Evolutionary conservation across 2,113 vertebrate genomes (phyloP), one percentile per base, ranked within the genome.

Genomic region (Alouatta palliata): DNA sequence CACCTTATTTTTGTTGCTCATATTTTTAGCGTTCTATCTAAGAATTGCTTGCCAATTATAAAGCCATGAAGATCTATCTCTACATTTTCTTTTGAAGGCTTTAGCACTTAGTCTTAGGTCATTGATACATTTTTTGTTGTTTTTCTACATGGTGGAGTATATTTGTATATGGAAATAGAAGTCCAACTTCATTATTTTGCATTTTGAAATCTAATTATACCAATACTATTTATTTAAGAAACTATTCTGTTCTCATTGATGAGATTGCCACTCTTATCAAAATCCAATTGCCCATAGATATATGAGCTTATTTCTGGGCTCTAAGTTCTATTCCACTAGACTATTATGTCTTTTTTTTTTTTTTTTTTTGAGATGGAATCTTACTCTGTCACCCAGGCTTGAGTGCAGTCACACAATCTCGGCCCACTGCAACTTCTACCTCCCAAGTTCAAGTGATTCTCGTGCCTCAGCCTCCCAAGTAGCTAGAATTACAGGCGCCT

Each of bases 381-480:
- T 30, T 5, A 0, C 61, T 64, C 27, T 30, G 11, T 64, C 27
- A 27, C 61, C 27, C 61, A 64, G 61, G 27, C 27, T 64, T 11
- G 11, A 64, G 61, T 30, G 10, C 11, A 30, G 5, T 30, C 10
- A 5, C 4, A 0, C 12, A 2, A 30, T 13, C 58, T 30, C 0
- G 10, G 58, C 58, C 12, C 58, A 61, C 11, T 30, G 25, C 25
- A 61, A 61, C 58, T 5, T 61, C 58, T 5, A 27, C 11, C 25
- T 61, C 58, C 25, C 25, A 27, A 5, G 25, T 61, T 61, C 58
- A 30, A 61, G 58, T 27, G 27, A 61, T 61, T 61, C 25, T 61
- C 25, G 0, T 61, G 11, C 25, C 58, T 61, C 58, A 61, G 4
- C 58, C 25, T 61, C 58, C 58, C 58, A 0, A 61, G 25, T 61